phyloP scores from a whole-genome alignment of 2,888 invertebrate species.

The Hyppa rectilinea region DNA sequence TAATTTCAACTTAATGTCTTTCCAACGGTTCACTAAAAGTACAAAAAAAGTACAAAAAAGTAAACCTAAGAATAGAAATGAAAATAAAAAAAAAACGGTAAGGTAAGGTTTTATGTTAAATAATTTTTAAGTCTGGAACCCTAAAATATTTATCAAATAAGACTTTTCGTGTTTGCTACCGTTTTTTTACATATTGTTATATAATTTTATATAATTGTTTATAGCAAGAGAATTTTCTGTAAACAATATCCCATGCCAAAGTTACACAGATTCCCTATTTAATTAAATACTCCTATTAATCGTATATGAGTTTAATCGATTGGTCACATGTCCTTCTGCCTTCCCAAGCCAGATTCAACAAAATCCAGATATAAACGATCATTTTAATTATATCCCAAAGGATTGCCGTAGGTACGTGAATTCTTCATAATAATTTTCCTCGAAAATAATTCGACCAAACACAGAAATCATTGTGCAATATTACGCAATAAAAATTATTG shows the following conservation, averaged over 20 bases:
- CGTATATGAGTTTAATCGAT: neutral
- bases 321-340: neutral
- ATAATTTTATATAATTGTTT: neutral
- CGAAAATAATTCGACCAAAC: neutral
- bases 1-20: neutral
- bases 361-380: neutral
- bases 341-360: neutral
- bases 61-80: neutral
- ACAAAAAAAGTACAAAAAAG: too few relatives aligned
- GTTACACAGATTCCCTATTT: neutral
- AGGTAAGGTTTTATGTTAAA: neutral
- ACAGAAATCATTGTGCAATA: constrained; percentile 27
- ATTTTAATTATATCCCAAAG: neutral
- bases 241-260: neutral
- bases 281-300: neutral
- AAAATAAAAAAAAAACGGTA: neutral
- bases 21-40: too few relatives aligned
- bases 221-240: neutral
- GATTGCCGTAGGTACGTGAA: too few relatives aligned
- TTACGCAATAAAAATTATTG: constrained; percentile 20
- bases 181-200: neutral
- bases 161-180: neutral
- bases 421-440: too few relatives aligned
- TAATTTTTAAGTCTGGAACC: neutral
- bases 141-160: constrained; percentile 4